Evolutionary conservation across 2,797 vertebrate genomes (phyloP).

Genomic region (Pachyuromys duprasi): DNA sequence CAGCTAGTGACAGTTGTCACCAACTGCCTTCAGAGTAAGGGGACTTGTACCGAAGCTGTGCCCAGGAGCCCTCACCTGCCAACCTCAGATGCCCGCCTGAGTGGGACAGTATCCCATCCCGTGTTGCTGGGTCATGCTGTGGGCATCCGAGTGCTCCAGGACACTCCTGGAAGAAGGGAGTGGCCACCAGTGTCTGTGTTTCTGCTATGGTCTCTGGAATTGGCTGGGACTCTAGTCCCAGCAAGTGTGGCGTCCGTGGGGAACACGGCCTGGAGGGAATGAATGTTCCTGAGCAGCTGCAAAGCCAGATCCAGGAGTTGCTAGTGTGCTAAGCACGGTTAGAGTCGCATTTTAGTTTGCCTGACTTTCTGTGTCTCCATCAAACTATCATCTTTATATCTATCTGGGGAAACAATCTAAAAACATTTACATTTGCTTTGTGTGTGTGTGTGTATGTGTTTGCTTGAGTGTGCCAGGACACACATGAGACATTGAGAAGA

Average conservation of each 20-base stretch:
- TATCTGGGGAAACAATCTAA: background rate
- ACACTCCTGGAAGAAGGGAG: background rate
- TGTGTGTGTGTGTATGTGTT: background rate
- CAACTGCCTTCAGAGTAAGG: background rate
- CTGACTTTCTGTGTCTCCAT: background rate
- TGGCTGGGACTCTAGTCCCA: background rate
- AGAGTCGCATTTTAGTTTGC: background rate
- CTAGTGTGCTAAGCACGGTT: slow-evolving; percentile 35
- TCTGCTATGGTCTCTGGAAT: background rate
- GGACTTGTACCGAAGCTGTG: background rate
- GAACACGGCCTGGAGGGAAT: background rate
- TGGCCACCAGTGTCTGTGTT: no score
- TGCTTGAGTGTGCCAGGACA: background rate
- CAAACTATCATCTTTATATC: background rate
- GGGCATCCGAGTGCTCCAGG: background rate
- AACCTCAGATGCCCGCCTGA: background rate
- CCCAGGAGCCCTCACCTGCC: background rate
- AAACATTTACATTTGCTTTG: background rate
- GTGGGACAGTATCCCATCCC: background rate
- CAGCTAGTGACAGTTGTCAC: background rate
- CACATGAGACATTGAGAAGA: background rate
- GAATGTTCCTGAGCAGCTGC: background rate
- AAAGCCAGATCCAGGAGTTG: slow-evolving; percentile 6
- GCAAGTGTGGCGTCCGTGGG: background rate
- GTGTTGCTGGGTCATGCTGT: background rate